Evolutionary conservation across 2,888 invertebrate species (phyloP), one percentile per base, ranked within the genome.

Genomic region (Dioctria rufipes): DNA sequence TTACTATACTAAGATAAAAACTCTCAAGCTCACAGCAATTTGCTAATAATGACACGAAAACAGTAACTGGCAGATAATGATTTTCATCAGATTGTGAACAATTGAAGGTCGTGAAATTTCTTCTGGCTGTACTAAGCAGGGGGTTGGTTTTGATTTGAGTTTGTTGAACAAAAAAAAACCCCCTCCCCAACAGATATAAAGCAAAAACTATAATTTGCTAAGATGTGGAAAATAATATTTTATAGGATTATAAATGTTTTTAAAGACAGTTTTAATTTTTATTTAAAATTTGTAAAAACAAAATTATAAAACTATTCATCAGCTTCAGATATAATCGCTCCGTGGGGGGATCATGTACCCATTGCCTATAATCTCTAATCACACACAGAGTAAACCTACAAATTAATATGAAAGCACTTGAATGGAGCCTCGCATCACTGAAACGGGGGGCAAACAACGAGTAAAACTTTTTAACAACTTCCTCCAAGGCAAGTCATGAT

Each of bases 61-160:
- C 4, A 40, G 3, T 37, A 9, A 25, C 25, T 46, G 37, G 46
- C 4, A 25, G 46, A 40, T 49, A 13, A 6, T 9, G 65, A 40
- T 39, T 37, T 13, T n/a, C 46, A 13, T 67, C 46, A 25, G 46
- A 67, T 46, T 46, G 25, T 9, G 46, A 25, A 8, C 67, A 13
- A 8, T 9, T 49, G 67, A 67, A 67, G 67, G 49, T 49, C 46
- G 9, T n/a, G 46, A 67, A 67, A 67, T 46, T 67, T n/a, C n/a
- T n/a, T n/a, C n/a, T n/a, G n/a, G n/a, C 11, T 63, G 11, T 40
- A 63, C 25, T 6, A 63, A 63, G 39, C 61, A 25, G 25, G 25
- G 25, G 25, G 25, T 25, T 25, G 2, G 25, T 25, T 25, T 25
- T 25, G 25, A 25, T 25, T 25, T 25, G 25, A 25, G 2, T 25